phyloP scores from a whole-genome alignment of 2,797 vertebrate genomes.

The Coregonus sp. region DNA sequence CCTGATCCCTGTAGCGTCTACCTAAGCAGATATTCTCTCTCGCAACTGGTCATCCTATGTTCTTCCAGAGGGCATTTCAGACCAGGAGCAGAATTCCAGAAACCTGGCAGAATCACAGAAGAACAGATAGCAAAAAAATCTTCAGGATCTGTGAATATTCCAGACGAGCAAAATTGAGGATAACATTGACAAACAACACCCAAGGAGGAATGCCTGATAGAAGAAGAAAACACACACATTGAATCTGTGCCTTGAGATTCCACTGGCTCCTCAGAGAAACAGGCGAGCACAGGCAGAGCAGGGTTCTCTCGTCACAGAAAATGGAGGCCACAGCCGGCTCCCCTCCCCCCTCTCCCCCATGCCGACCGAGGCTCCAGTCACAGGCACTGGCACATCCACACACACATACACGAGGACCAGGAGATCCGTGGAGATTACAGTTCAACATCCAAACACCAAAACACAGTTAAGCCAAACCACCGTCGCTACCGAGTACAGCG shows the following conservation, averaged over 20 bases:
- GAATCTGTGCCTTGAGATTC: slow-evolving; percentile 70
- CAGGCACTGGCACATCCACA: slow-evolving; percentile 25
- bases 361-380: slow-evolving; percentile 53
- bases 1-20: slow-evolving; percentile 34
- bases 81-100: slow-evolving; percentile 66
- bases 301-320: slow-evolving; percentile 80
- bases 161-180: slow-evolving; percentile 59
- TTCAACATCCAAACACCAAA: slow-evolving; percentile 49
- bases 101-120: slow-evolving; percentile 44
- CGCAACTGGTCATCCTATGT: slow-evolving; percentile 19
- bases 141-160: slow-evolving; percentile 62
- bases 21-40: slow-evolving; percentile 34
- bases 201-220: slow-evolving; percentile 69
- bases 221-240: slow-evolving; percentile 61
- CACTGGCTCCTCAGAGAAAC: slow-evolving; percentile 76
- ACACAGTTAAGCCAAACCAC: slow-evolving; percentile 39
- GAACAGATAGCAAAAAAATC: slow-evolving; percentile 54
- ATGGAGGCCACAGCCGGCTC: slow-evolving; percentile 79
- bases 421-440: slow-evolving; percentile 72
- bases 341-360: slow-evolving; percentile 77
- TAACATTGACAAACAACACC: slow-evolving; percentile 56
- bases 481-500: slow-evolving; percentile 18
- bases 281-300: slow-evolving; percentile 46
- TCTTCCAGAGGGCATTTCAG: slow-evolving; percentile 65
- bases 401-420: slow-evolving; percentile 75